Base-by-base conservation (phyloP, 2,888 invertebrate species). In the Acronicta aceris region DNA sequence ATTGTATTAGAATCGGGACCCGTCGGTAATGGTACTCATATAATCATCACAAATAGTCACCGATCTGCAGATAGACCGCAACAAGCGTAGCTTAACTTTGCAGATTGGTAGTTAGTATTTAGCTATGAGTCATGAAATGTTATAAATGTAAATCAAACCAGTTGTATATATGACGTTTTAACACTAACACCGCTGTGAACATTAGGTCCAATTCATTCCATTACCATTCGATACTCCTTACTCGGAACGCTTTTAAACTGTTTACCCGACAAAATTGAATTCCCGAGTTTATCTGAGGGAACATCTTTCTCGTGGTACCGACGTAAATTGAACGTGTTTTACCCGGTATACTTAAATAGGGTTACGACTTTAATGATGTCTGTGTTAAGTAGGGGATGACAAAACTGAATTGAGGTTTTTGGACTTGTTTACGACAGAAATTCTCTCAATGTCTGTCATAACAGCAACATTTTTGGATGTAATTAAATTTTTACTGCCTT, bases 221-320 rank as follows among this genome's bases (percentile, higher is more conserved):
- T 88, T 86, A 83, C 83, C 87, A 87, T 87, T 84, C 83, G 82
- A 86, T 85, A 83, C 86, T 85, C 83, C 83, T 84, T 85, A 86
- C 77, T 73, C 78, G 70, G 79, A 75, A 79, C 81, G 79, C 76
- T 81, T 81, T 79, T 81, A 83, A 85, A 83, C 79, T 85, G 87
- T 87, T 87, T 85, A 84, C 81, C 73, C 76, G 67, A 56, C 74
- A 78, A 83, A 84, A 84, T 84, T 82, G 81, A 81, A 83, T 84
- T 80, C 74, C 63, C 59, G 66, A 79, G 76, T 79, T 77, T 79
- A 79, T 79, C 69, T 59, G 61, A 48, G 63, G 43, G 55, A 65
- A 76, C 69, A 71, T 77, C 71, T 69, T 72, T 71, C 53, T 69
- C n/a, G 63, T 53, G 67, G 78, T 65, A 63, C 56, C 59, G 40